These are phyloP conservation scores for Drosophila neutralis DNA, from an alignment of 2,888 invertebrate genomes.

Conservation along the genomic window DNA sequence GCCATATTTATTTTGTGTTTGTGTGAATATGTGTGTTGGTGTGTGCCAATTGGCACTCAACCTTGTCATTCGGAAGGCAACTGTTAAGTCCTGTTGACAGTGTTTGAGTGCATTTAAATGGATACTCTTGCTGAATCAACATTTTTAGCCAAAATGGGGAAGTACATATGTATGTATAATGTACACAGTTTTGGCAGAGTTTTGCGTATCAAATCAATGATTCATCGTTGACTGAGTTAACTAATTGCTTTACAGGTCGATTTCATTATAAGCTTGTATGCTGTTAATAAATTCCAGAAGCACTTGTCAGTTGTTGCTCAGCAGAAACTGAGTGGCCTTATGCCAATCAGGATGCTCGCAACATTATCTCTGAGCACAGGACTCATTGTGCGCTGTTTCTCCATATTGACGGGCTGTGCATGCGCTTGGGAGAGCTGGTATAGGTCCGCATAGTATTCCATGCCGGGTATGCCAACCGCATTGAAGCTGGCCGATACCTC, in stretches of 20 bases:
- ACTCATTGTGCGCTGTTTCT: conserved; percentile 82
- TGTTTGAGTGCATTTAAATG: conserved; percentile 49
- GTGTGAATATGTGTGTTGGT: conserved; percentile 16
- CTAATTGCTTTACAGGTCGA: not conserved
- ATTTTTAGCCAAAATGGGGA: conserved; percentile 7
- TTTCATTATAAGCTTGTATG: not conserved
- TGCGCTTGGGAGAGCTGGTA: conserved; percentile 89
- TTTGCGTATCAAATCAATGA: not conserved
- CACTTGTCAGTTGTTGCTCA: conserved; percentile 45
- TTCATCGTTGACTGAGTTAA: not conserved
- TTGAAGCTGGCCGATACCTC: conserved; percentile 91
- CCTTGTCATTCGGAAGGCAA: conserved; percentile 26
- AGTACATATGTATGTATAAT: not conserved
- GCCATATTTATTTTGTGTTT: conserved; percentile 54
- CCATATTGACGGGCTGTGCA: conserved; percentile 80
- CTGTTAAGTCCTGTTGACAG: conserved; percentile 41
- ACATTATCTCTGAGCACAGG: conserved; percentile 84
- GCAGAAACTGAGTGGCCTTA: conserved; percentile 84
- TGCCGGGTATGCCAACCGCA: conserved; percentile 84
- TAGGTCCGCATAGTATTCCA: conserved; percentile 89
- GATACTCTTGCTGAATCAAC: conserved; percentile 35
- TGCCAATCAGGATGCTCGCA: conserved; percentile 81
- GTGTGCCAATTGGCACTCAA: conserved; percentile 48
- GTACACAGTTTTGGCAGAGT: not conserved
- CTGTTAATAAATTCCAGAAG: not conserved